Evolutionary conservation across 2,113 vertebrate genomes (phyloP).

Genomic region (Pelusios castaneus): DNA sequence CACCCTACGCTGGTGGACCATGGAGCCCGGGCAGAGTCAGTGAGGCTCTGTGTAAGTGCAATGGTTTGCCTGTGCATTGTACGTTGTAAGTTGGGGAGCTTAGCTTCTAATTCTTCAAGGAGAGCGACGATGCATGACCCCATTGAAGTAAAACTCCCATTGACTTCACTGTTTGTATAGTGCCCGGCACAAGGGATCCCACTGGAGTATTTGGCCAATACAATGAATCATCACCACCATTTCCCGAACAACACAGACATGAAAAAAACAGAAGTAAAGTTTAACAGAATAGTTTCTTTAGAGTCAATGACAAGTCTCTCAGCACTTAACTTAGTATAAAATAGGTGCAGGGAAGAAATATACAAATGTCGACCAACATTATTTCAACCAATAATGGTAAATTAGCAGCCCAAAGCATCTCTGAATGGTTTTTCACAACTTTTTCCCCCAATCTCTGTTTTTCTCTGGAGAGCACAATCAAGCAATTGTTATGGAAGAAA

Average conservation of each 20-base stretch:
- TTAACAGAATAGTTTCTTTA: background rate
- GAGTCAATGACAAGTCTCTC: background rate
- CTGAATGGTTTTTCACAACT: slow-evolving; percentile 52
- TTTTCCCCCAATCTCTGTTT: slow-evolving; percentile 44
- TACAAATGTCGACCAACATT: slow-evolving; percentile 30
- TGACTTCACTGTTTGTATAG: background rate
- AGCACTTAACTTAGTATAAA: fast-evolving
- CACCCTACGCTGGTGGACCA: background rate
- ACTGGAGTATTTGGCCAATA: background rate
- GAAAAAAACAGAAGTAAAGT: background rate
- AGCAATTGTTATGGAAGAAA: slow-evolving; percentile 65
- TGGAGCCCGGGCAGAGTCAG: background rate
- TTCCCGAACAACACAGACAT: background rate
- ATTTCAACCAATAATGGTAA: slow-evolving; percentile 49
- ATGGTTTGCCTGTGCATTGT: background rate
- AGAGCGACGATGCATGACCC: background rate
- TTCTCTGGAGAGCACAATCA: slow-evolving; percentile 57
- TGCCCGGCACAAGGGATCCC: fast-evolving
- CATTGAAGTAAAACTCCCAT: background rate
- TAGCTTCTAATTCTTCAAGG: background rate
- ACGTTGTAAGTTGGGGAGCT: background rate
- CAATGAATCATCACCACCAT: background rate
- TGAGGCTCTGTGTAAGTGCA: background rate
- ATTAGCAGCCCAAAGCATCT: slow-evolving; percentile 57
- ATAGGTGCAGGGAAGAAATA: background rate